phyloP scores from a whole-genome alignment of 1,140 invertebrate species.

The Lethocerus indicus region DNA sequence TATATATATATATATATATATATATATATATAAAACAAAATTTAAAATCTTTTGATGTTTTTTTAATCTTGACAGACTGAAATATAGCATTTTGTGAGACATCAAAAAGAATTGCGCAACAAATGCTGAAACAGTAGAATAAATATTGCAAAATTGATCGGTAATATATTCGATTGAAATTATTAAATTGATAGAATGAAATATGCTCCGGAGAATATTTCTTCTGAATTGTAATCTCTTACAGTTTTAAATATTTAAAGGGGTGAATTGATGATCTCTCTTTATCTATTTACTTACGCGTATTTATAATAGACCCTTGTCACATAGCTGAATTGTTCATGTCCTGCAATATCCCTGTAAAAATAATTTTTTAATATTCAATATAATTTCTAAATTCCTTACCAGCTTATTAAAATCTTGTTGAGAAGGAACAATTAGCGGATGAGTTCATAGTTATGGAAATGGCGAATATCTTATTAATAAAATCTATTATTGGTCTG shows the following conservation, averaged over 20 bases:
- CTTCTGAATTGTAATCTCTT: no score
- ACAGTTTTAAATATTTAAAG: constrained; percentile 16
- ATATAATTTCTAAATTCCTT: constrained; percentile 6
- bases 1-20: constrained; percentile 7
- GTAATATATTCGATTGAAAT: background rate
- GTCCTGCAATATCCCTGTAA: constrained; percentile 68
- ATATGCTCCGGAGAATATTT: no score
- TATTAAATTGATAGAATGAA: constrained; percentile 4
- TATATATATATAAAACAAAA: no score
- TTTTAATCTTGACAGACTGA: constrained; percentile 52
- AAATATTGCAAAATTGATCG: background rate
- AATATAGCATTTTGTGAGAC: constrained; percentile 55
- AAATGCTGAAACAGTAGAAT: constrained; percentile 34
- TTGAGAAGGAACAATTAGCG: no score
- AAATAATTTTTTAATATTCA: constrained; percentile 8
- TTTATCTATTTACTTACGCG: constrained; percentile 50
- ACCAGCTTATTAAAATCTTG: no score
- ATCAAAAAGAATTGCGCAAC: constrained; percentile 68
- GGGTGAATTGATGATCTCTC: no score
- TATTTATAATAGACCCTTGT: constrained; percentile 81
- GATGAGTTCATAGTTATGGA: no score
- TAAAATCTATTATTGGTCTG: no score
- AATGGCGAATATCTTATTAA: no score
- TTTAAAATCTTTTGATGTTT: no score
- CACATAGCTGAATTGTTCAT: constrained; percentile 71